Evolutionary conservation across 2,888 invertebrate species (phyloP).

Genomic region (Sisyra nigra): DNA sequence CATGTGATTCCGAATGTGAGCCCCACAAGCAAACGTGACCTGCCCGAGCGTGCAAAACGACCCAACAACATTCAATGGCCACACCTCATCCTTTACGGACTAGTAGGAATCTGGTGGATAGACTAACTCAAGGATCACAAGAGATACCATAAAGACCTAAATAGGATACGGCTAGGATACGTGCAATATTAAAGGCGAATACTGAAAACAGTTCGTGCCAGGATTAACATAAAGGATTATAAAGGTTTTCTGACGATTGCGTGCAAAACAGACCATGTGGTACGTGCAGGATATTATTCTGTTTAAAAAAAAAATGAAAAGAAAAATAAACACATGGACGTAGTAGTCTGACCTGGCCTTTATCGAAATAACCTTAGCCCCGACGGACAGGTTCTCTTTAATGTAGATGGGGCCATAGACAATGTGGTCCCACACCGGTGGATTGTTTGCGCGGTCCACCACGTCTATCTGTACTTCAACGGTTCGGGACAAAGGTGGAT

Average conservation of each 20-base stretch:
- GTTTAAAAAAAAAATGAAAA: not conserved
- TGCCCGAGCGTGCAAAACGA: slow-evolving; percentile 6
- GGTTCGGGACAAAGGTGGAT: slow-evolving; percentile 85
- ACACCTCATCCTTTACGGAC: too few relatives aligned
- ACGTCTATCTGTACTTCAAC: slow-evolving; percentile 98
- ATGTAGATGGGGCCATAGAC: slow-evolving; percentile 95
- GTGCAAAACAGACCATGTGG: slow-evolving; percentile 25
- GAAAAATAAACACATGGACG: slow-evolving; percentile 7
- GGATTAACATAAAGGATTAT: slow-evolving; percentile 1
- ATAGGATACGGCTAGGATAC: not conserved
- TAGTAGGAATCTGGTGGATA: too few relatives aligned
- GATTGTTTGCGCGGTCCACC: slow-evolving; percentile 96
- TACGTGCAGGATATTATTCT: slow-evolving; percentile 21
- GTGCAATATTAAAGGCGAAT: not conserved
- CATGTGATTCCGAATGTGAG: slow-evolving; percentile 2
- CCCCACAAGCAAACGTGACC: slow-evolving; percentile 8
- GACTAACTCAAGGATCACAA: too few relatives aligned
- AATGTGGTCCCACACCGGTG: slow-evolving; percentile 91
- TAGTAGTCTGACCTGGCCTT: slow-evolving; percentile 81
- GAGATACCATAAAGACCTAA: too few relatives aligned
- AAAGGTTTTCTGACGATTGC: not conserved
- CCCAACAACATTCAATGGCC: slow-evolving; percentile 2
- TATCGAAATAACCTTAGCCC: slow-evolving; percentile 93
- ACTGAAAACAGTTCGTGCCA: slow-evolving; percentile 1
- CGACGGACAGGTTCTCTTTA: slow-evolving; percentile 95